A percentile compares a stretch with the other conserved stretches of the same genome.
Conservation (phyloP, 1,140 invertebrate species). For the Ostrea denselamellosa region DNA sequence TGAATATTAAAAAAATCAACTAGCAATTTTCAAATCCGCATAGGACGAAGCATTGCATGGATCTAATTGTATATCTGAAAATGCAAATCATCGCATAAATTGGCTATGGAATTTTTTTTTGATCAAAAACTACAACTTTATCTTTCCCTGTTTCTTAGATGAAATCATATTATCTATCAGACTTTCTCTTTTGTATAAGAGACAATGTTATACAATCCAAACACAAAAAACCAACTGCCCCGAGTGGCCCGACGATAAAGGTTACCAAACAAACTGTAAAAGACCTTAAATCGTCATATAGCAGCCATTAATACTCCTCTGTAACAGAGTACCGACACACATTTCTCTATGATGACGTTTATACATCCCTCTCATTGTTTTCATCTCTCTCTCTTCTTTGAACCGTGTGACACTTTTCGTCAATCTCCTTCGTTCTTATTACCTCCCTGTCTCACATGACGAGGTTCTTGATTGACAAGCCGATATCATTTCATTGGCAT, state of each 20-base stretch:
- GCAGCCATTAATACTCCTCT: background rate
- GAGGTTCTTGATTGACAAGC: conserved; percentile 26
- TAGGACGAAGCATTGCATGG: no score
- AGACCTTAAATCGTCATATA: conserved; percentile 3
- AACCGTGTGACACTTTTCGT: conserved; percentile 34
- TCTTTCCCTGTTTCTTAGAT: no score
- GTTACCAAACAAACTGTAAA: conserved; percentile 28
- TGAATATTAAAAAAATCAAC: no score
- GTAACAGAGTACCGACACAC: background rate
- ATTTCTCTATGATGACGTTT: background rate
- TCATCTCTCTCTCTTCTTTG: conserved; percentile 29
- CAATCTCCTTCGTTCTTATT: conserved; percentile 14
- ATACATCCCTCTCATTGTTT: conserved; percentile 16
- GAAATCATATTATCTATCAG: no score
- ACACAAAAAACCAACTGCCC: background rate
- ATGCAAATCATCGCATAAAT: no score
- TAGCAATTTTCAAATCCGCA: no score
- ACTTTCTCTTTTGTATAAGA: no score
- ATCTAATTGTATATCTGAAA: no score
- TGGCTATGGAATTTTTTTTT: no score
- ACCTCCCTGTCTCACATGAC: conserved; percentile 21
- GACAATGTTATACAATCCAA: no score
- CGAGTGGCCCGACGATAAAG: background rate
- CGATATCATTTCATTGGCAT: conserved; percentile 33
- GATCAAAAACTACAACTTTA: no score